These are phyloP conservation scores for Acromyrmex charruanus DNA, from an alignment of 1,140 invertebrate species.

Conservation along the genomic window DNA sequence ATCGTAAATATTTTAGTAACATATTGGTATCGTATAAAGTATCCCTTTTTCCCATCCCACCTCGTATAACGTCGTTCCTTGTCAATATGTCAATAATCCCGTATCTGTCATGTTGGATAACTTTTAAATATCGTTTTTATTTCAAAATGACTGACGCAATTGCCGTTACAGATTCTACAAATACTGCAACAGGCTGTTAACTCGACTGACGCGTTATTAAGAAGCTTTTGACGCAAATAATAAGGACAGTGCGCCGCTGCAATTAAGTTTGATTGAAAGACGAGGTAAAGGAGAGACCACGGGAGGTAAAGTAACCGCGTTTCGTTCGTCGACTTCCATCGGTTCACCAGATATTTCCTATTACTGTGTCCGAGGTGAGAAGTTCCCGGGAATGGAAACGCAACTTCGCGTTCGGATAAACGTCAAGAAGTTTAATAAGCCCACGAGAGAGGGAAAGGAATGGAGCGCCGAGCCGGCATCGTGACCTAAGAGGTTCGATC, in stretches of 20 bases:
- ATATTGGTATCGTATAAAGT: slow-evolving; percentile 2
- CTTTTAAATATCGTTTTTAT: slow-evolving; percentile 41
- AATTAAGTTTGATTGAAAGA: slow-evolving; percentile 43
- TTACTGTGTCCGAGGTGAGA: slow-evolving; percentile 26
- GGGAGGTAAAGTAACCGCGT: slow-evolving; percentile 35
- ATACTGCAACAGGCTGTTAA: slow-evolving; percentile 6
- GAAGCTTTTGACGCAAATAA: slow-evolving; percentile 15
- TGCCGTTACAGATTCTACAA: neutral
- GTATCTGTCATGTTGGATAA: slow-evolving; percentile 22
- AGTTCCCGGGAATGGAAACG: slow-evolving; percentile 24
- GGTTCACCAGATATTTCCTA: slow-evolving; percentile 45
- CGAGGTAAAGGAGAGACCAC: neutral
- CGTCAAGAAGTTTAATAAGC: slow-evolving; percentile 48
- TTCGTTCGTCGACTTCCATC: slow-evolving; percentile 22
- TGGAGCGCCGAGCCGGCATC: neutral
- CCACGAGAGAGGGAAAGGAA: neutral
- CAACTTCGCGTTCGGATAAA: slow-evolving; percentile 36
- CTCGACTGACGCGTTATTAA: slow-evolving; percentile 33
- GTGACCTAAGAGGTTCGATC: slow-evolving; percentile 62
- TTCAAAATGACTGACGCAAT: slow-evolving; percentile 16
- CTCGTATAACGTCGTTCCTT: slow-evolving; percentile 14
- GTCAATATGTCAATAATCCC: slow-evolving; percentile 53
- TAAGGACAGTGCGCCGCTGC: slow-evolving; percentile 18
- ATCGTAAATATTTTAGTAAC: slow-evolving; percentile 52
- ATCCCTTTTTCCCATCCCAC: too few relatives aligned